Evolutionary conservation across 1,140 invertebrate species (phyloP), one percentile per base, ranked within the genome.

Genomic region (Paraescarpia echinospica): DNA sequence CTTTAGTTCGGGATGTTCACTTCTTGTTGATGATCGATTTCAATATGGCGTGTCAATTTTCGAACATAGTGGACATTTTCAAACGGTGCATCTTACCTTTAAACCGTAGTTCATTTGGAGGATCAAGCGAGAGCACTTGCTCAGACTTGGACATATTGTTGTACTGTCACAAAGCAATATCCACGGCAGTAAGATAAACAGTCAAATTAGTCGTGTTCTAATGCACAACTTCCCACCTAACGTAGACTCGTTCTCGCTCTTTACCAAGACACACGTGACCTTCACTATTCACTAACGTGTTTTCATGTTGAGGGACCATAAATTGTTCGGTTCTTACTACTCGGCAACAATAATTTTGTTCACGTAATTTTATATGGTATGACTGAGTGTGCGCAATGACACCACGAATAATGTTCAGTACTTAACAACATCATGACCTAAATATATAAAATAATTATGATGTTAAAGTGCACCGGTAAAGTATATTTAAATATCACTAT

Each of bases 111-210:
- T 90, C 90, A 41, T 90, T 41, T 90, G 90, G 34, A 27, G 90
- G 90, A 90, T 90, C 35, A 90, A 90, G 34, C 34, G 34, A 41
- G 34, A 90, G 90, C 35, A 90, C 90, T 90, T 90, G 90, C 90
- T 90, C 90, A 90, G 90, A 77, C 59, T 77, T 77, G 59, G 59
- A 77, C 59, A 77, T 77, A 77, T 27, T 77, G 59, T 77, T 77
- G 59, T 27, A 77, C 59, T 77, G 59, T 77, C 59, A 77, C 59
- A 77, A 77, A 31, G 59, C 59, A 77, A 77, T 77, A 77, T 77
- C 18, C 27, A 77, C 8, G 59, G 59, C 22, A 77, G 59, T 77
- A 77, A 77, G 59, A 77, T 31, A 77, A 77, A 77, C 59, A 77
- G 59, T 77, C 59, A 77, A 77, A 77, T 77, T 77, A 77, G 59